Conservation (phyloP, 2,797 vertebrate genomes). For the Numenius phaeopus region DNA sequence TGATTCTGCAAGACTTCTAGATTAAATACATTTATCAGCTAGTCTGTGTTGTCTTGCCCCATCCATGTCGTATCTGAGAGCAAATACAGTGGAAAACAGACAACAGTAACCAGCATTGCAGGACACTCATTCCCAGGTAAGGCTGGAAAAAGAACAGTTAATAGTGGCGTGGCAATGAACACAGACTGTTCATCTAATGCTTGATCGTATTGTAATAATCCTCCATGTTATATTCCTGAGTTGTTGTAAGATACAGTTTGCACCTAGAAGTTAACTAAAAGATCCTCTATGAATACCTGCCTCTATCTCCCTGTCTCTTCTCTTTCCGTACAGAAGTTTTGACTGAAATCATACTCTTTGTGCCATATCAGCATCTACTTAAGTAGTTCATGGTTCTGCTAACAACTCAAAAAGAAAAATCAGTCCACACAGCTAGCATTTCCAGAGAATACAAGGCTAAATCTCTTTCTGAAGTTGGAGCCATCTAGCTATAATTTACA, state of each 20-base stretch:
- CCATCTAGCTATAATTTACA: not conserved
- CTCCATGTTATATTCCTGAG: not conserved
- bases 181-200: not conserved
- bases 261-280: not conserved
- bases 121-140: not conserved
- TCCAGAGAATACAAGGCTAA: not conserved
- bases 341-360: not conserved
- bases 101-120: not conserved
- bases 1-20: not conserved
- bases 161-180: not conserved
- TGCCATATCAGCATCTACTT: not conserved
- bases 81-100: not conserved
- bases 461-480: not conserved
- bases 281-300: not conserved
- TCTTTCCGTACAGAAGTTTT: not conserved
- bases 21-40: not conserved
- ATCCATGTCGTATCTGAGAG: not conserved
- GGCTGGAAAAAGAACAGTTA: not conserved
- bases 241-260: not conserved
- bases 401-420: not conserved
- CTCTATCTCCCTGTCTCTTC: not conserved
- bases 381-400: not conserved
- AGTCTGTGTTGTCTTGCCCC: not conserved
- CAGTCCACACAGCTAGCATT: not conserved
- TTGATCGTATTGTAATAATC: not conserved